Conservation (phyloP, 2,113 vertebrate species). For the Tor tambroides region DNA sequence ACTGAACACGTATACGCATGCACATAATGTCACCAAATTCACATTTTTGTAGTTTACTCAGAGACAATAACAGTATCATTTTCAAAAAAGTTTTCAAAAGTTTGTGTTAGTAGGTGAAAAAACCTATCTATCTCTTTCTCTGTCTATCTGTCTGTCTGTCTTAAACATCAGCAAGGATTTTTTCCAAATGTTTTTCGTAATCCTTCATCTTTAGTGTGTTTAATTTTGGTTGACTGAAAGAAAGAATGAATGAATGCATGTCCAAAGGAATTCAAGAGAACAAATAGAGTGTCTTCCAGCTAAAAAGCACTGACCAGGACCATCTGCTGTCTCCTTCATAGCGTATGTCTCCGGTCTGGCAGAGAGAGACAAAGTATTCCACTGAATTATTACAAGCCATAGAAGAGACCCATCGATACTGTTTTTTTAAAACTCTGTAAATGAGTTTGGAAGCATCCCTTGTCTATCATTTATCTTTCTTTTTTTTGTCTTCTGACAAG, state of each 20-base stretch:
- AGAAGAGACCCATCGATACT: background rate
- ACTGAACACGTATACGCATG: too few relatives aligned
- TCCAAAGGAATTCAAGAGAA: conserved; percentile 4
- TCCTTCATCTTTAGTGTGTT: background rate
- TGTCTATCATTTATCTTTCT: background rate
- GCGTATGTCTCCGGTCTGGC: conserved; percentile 31
- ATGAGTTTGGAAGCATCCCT: conserved; percentile 3
- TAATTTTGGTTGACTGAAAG: conserved; percentile 33
- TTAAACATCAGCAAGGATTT: background rate
- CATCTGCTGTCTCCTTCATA: conserved; percentile 40
- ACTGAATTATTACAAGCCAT: conserved; percentile 24
- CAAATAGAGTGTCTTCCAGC: conserved; percentile 14
- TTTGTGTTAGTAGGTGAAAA: too few relatives aligned
- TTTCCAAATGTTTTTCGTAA: background rate
- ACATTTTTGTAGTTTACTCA: too few relatives aligned
- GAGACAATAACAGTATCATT: too few relatives aligned
- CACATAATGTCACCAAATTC: too few relatives aligned
- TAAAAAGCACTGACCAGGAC: conserved; percentile 16
- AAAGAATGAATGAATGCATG: conserved; percentile 30
- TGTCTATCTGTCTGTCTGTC: background rate
- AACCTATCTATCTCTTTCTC: background rate
- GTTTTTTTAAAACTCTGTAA: conserved; percentile 17
- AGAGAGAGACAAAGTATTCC: conserved; percentile 18
- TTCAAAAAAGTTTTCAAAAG: too few relatives aligned
- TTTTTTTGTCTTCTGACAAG: background rate